Percentiles rank a stretch among this genome's conserved stretches.
These are phyloP conservation scores for Drosophila chauvacae DNA, from an alignment of 1,140 invertebrate species.

Conservation along the genomic window DNA sequence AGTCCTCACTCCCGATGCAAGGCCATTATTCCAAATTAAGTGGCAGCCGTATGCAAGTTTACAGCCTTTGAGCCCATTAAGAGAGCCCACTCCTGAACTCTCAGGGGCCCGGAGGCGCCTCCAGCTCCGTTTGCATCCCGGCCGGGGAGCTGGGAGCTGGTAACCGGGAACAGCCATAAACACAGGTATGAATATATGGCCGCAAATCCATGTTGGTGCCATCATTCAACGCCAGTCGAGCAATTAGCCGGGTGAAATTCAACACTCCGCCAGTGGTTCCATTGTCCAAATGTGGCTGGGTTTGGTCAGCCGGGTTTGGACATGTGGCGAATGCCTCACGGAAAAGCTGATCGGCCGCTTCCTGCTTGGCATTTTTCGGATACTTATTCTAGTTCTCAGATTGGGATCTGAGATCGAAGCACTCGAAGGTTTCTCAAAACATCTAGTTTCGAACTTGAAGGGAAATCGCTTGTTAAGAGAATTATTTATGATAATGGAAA, in stretches of 20 bases:
- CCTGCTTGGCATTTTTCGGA: constrained; percentile 45
- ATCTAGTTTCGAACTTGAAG: neutral
- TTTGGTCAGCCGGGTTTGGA: constrained; percentile 55
- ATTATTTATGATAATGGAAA: neutral
- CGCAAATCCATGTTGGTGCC: constrained; percentile 63
- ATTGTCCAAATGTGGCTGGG: constrained; percentile 72
- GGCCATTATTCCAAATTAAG: constrained; percentile 68
- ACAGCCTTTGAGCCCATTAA: constrained; percentile 59
- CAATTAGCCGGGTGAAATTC: constrained; percentile 80
- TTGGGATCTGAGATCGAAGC: neutral
- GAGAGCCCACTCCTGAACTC: constrained; percentile 27
- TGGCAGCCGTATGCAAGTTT: constrained; percentile 70
- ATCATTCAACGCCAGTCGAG: constrained; percentile 43
- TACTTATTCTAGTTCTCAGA: constrained; percentile 14
- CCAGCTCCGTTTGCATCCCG: constrained; percentile 26
- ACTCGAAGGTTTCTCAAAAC: neutral
- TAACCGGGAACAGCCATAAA: constrained; percentile 24
- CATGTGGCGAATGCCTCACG: constrained; percentile 56
- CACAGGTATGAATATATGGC: constrained; percentile 41
- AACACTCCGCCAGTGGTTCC: constrained; percentile 72
- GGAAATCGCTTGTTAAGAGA: constrained; percentile 4
- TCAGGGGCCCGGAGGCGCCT: constrained; percentile 61
- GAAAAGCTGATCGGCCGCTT: constrained; percentile 56
- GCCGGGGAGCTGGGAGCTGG: constrained; percentile 17
- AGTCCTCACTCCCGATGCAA: constrained; percentile 1